Percentiles rank a stretch among this genome's conserved stretches.
phyloP scores from a whole-genome alignment of 2,113 vertebrate genomes.

The Elephas maximus region DNA sequence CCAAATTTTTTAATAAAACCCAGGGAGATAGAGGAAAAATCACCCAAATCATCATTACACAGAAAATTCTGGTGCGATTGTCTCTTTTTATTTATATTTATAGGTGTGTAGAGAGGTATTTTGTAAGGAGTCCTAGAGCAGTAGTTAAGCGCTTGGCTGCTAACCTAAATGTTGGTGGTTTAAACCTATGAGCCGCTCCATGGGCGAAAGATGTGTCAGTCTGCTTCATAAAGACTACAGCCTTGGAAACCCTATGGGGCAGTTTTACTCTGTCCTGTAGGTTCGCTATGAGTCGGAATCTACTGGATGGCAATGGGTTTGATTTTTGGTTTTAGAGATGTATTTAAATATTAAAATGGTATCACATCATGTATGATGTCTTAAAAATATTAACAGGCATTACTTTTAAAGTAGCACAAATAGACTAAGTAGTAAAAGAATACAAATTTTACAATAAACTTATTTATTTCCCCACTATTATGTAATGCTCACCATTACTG shows the following conservation, averaged over 20 bases:
- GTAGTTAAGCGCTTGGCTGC: no score
- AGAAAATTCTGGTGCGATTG: not conserved
- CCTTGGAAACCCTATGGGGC: no score
- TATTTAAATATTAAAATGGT: constrained; percentile 25
- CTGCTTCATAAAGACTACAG: no score
- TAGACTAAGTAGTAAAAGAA: not conserved
- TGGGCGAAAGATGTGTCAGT: no score
- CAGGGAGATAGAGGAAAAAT: not conserved
- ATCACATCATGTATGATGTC: not conserved
- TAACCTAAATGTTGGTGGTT: no score
- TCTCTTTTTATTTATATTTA: not conserved
- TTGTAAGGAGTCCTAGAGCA: not conserved
- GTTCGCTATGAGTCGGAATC: no score
- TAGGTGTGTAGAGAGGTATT: not conserved
- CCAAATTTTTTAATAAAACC: not conserved
- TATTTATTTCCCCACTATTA: not conserved
- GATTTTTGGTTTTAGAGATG: not conserved
- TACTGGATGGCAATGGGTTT: no score
- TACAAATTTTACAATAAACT: constrained; percentile 18
- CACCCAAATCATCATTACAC: not conserved
- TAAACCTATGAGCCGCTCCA: no score
- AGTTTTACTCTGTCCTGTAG: no score
- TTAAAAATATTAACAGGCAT: not conserved
- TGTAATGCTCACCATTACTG: not conserved
- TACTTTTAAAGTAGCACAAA: constrained; percentile 47